Evolutionary conservation across 2,888 invertebrate genomes (phyloP), one percentile per base, ranked within the genome.

Genomic region (Abrostola tripartita): DNA sequence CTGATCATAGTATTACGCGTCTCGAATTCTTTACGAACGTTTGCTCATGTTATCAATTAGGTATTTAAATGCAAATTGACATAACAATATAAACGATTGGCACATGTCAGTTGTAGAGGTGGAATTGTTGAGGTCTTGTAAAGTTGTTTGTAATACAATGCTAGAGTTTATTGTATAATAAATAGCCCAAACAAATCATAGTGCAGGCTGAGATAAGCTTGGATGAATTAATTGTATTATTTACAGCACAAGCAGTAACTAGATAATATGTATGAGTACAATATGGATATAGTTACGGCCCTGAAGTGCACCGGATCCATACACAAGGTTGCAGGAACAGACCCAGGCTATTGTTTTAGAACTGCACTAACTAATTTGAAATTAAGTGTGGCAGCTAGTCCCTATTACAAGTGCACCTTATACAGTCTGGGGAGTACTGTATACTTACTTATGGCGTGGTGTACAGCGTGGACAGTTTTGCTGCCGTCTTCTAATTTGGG

Each of bases 31-130:
- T 24, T 24, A 24, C 24, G 4, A 1, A 24, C 24, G 24, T 24
- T 24, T 24, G 24, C 24, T 24, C 24, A 24, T 4, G 24, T 24
- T 24, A 24, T 24, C 4, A 24, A 24, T 24, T 24, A 24, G 4
- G 9, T 51, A 74, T 76, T 75, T 64, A 56, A 68, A 72, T 76
- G 72, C n/a, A 47, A 64, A 76, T 61, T 64, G 73, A 72, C 64
- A 65, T 62, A 44, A 64, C 64, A 64, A 76, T 68, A 64, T 67
- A 60, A 54, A 60, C 63, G 42, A 47, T 69, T 63, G 63, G 24
- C 60, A 71, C 68, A 68, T 47, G 62, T 36, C 62, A 64, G 44
- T 9, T 14, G 35, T 14, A 11, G 51, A 44, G 14, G n/a, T n/a
- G n/a, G 63, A 63, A 59, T 24, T 24, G 24, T 24, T 24, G 24